A percentile compares a stretch with the other conserved stretches of the same genome.
phyloP scores from a whole-genome alignment of 2,113 vertebrate genomes.

The Vanacampus margaritifer region DNA sequence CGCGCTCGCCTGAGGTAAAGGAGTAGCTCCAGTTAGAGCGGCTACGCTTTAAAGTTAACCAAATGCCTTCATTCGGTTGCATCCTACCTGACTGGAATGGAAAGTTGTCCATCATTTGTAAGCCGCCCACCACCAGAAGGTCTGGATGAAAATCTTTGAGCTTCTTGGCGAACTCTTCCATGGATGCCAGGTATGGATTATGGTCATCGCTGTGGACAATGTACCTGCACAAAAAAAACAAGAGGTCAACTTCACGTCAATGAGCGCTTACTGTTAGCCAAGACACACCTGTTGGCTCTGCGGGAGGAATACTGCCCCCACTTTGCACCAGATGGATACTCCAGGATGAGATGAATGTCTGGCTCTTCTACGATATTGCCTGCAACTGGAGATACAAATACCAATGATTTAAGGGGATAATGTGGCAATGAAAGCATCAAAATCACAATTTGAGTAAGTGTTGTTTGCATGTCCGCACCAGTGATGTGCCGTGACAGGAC shows the following conservation, averaged over 20 bases:
- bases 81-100: slow-evolving; percentile 74
- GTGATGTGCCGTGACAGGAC: slow-evolving; percentile 74
- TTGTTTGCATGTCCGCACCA: slow-evolving; percentile 47
- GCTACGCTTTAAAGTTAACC: background rate
- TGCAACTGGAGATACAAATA: slow-evolving; percentile 64
- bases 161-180: slow-evolving; percentile 75
- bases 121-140: slow-evolving; percentile 77
- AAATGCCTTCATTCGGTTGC: background rate
- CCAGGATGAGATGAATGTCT: slow-evolving; percentile 80
- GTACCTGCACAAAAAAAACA: slow-evolving; percentile 62
- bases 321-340: slow-evolving; percentile 75
- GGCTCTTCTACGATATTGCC: slow-evolving; percentile 75
- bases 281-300: slow-evolving; percentile 78
- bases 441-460: background rate
- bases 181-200: slow-evolving; percentile 77
- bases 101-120: slow-evolving; percentile 85
- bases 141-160: slow-evolving; percentile 70
- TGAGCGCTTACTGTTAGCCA: background rate
- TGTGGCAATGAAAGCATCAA: background rate
- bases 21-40: background rate
- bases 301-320: slow-evolving; percentile 76
- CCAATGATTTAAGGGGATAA: background rate
- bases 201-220: slow-evolving; percentile 81
- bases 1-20: slow-evolving; percentile 67
- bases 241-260: background rate